These are phyloP conservation scores for Pseudomugil tenellus DNA, from an alignment of 2,797 vertebrate genomes.

Conservation along the genomic window DNA sequence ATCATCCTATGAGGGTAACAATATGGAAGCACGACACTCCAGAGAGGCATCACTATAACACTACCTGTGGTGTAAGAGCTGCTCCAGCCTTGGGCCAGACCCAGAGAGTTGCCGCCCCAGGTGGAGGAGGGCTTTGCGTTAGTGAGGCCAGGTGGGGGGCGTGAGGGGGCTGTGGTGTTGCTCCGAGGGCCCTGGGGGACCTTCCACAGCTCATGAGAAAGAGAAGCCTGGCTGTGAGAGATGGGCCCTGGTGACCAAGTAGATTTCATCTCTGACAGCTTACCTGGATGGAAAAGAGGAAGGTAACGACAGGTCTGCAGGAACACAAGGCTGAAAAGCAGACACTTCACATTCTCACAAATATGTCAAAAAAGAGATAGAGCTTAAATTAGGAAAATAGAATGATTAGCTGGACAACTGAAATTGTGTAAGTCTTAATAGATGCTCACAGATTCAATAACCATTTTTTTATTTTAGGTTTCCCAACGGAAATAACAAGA, in stretches of 20 bases:
- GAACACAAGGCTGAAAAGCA: slow-evolving; percentile 1
- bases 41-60: background rate
- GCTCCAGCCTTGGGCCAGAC: slow-evolving; percentile 90
- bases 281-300: slow-evolving; percentile 81
- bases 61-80: slow-evolving; percentile 94
- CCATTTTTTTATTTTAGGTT: background rate
- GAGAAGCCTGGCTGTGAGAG: slow-evolving; percentile 93
- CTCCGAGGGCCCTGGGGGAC: slow-evolving; percentile 88
- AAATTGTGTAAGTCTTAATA: too few relatives aligned
- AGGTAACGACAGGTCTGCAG: slow-evolving; percentile 10
- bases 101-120: slow-evolving; percentile 94
- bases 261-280: slow-evolving; percentile 96
- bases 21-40: background rate
- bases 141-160: slow-evolving; percentile 94
- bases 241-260: slow-evolving; percentile 95
- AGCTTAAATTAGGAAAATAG: background rate
- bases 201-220: slow-evolving; percentile 98
- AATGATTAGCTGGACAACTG: background rate
- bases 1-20: too few relatives aligned
- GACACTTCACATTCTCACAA: background rate
- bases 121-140: slow-evolving; percentile 95
- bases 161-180: slow-evolving; percentile 90
- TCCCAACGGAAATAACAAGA: background rate
- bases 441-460: background rate
- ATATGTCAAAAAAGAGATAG: slow-evolving; percentile 10